Evolutionary conservation across 2,113 vertebrate genomes (phyloP).

Genomic region (Calidris pygmaea): DNA sequence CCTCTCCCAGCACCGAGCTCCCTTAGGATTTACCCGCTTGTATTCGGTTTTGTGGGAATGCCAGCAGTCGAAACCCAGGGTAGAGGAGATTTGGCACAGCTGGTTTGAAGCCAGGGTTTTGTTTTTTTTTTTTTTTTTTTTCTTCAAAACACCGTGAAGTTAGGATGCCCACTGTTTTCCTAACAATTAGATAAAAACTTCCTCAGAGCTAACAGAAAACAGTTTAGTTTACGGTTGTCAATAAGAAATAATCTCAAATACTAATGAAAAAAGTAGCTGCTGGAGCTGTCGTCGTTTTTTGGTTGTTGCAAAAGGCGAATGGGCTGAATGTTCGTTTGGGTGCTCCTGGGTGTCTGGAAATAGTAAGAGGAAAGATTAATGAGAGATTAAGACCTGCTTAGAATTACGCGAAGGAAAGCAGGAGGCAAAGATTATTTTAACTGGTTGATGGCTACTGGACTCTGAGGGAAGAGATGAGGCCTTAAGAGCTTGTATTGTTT

Average conservation of each 20-base stretch:
- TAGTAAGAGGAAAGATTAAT: background rate
- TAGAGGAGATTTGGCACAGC: background rate
- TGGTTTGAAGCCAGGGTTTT: accelerated
- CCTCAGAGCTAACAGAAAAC: accelerated
- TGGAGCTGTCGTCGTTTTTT: background rate
- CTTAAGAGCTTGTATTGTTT: background rate
- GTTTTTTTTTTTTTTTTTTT: background rate
- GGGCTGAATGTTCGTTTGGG: background rate
- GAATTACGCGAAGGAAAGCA: background rate
- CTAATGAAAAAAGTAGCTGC: background rate
- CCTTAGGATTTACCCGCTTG: accelerated
- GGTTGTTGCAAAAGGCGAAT: background rate
- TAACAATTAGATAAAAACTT: accelerated
- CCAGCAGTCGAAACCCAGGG: accelerated
- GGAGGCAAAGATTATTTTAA: background rate
- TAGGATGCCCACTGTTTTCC: background rate
- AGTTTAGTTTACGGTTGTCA: background rate
- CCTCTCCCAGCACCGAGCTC: background rate
- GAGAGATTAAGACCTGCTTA: background rate
- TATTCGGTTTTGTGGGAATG: accelerated
- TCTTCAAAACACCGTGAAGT: background rate
- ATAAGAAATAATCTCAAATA: accelerated
- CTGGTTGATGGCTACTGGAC: background rate
- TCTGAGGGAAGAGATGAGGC: background rate
- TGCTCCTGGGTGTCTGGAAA: background rate